Base-by-base conservation (phyloP, 1,140 invertebrate genomes). In the Drosophila yakuba region DNA sequence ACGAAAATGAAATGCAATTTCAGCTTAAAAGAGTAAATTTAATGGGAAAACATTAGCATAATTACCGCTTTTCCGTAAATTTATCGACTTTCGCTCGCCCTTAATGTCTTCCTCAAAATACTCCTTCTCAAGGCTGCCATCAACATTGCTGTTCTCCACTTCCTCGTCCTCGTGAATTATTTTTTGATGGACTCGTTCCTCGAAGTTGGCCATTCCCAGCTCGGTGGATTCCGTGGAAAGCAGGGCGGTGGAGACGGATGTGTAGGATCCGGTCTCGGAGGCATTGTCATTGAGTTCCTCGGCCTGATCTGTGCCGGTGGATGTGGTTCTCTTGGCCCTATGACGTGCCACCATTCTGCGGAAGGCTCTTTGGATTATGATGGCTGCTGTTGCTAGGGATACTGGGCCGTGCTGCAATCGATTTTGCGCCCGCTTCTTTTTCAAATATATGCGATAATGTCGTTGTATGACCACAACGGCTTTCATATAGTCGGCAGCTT, bases 311-410 rank as follows among this genome's bases (percentile, higher is more conserved):
- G 67, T 38, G 8, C 58, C 63, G 17, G 67, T 61, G 4, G 76
- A 56, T 28, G 48, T 61, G 23, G 59, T 59, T 51, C 38, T 45
- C 35, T 76, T 75, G 28, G 67, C 52, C 51, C 38, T 72, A 6
- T 63, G 58, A 7, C 41, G 45, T 2, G 32, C 62, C 17, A 85
- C 55, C 63, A 91, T 66, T 50, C 69, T 78, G 28, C 80, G 61
- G 45, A 88, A 86, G 61, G 82, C 80, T 47, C 77, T 61, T 48
- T 91, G 90, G 43, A 91, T 91, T 67, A 86, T 80, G 28, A 90
- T 72, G 44, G 90, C 85, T 6, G 90, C 90, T 43, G 74, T 66
- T 45, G 58, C 64, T 15, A 88, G 41, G 15, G 74, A 75, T 52
- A 83, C 50, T 23, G 56, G 51, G 7, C 14, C 47, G 10, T 10